phyloP scores from a whole-genome alignment of 2,797 vertebrate genomes.

The Telmatherina bonti region DNA sequence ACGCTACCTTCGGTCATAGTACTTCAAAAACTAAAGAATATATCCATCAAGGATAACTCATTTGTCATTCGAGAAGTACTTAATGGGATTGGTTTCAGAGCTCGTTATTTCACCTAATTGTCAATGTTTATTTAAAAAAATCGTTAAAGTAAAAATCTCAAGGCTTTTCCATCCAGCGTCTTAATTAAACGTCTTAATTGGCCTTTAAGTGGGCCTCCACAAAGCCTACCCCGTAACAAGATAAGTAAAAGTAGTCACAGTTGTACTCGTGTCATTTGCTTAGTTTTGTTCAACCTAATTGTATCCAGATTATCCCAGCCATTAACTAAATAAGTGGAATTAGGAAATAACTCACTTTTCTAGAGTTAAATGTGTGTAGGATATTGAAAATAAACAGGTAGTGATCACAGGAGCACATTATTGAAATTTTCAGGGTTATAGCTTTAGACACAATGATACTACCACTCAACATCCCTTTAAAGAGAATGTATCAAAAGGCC shows the following conservation, averaged over 20 bases:
- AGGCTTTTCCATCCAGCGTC: neutral
- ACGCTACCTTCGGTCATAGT: neutral
- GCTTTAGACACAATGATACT: neutral
- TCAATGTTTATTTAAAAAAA: neutral
- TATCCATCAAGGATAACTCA: too few species aligned
- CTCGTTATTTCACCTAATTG: too few species aligned
- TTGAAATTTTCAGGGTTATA: neutral
- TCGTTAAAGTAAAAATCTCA: neutral
- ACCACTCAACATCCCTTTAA: neutral
- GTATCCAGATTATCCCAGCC: neutral
- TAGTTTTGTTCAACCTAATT: neutral
- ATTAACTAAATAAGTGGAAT: neutral
- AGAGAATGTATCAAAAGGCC: neutral
- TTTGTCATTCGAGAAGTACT: too few species aligned
- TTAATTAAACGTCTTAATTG: conserved; percentile 10
- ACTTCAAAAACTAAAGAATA: neutral
- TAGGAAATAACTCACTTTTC: neutral
- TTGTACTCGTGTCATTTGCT: neutral
- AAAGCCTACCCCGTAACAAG: neutral
- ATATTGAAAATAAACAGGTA: neutral
- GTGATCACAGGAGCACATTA: neutral
- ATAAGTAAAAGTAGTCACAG: neutral
- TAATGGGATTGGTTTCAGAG: too few species aligned
- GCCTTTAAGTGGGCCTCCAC: too few species aligned
- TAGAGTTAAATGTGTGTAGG: neutral